These are phyloP conservation scores for Syngnathus typhle DNA, from an alignment of 2,113 vertebrate genomes.

Conservation along the genomic window DNA sequence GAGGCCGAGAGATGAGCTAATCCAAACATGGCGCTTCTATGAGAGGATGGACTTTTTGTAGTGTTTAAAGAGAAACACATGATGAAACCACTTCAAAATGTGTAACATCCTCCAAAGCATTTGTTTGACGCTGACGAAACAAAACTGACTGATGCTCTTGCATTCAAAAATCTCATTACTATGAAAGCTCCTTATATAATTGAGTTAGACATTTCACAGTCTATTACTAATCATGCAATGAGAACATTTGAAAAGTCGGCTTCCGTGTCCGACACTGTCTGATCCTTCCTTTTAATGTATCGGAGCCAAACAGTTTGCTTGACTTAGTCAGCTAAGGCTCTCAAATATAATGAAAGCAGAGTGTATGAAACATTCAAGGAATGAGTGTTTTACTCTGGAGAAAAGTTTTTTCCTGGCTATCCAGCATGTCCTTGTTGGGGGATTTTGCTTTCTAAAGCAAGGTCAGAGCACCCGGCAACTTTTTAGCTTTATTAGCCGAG, in stretches of 20 bases:
- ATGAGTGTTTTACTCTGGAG: conserved; percentile 59
- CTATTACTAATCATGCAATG: conserved; percentile 59
- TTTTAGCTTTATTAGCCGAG: conserved; percentile 64
- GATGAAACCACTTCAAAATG: conserved; percentile 33
- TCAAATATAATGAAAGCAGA: conserved; percentile 54
- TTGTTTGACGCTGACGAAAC: conserved; percentile 45
- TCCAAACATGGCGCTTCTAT: conserved; percentile 10
- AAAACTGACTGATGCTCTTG: conserved; percentile 52
- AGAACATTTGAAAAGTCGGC: conserved; percentile 58
- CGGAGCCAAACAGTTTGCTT: conserved; percentile 49
- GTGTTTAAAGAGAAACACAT: conserved; percentile 22
- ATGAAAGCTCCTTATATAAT: conserved; percentile 59
- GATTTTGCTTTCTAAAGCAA: conserved; percentile 61
- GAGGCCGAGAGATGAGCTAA: conserved; percentile 3
- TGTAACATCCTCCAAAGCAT: conserved; percentile 42
- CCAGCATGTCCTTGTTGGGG: conserved; percentile 66
- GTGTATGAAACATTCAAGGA: conserved; percentile 48
- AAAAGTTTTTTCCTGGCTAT: conserved; percentile 47
- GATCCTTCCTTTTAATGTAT: conserved; percentile 62
- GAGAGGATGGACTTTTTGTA: neutral
- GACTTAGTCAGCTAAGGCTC: conserved; percentile 42
- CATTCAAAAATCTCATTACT: conserved; percentile 59
- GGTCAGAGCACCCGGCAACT: conserved; percentile 62
- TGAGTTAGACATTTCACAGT: conserved; percentile 59
- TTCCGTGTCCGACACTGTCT: conserved; percentile 58